Conservation (phyloP, 2,888 invertebrate genomes). For the Pachliopta kotzebuea region DNA sequence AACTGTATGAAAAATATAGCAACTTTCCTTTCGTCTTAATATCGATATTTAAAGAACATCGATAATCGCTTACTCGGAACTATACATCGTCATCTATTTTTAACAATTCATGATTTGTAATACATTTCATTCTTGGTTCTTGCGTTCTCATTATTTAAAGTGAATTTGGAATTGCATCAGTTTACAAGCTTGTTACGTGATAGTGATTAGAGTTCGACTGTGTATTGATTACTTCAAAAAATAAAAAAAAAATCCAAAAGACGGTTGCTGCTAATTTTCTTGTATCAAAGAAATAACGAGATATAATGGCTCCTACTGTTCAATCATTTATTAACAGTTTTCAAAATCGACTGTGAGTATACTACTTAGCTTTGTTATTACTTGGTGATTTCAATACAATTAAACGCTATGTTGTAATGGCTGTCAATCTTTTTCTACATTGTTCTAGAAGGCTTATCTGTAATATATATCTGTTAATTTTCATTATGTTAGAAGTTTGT, state of each 20-base stretch:
- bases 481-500: constrained; percentile 30
- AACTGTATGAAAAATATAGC: neutral
- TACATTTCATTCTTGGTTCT: neutral
- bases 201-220: neutral
- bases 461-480: neutral
- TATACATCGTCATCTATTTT: neutral
- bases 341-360: constrained; percentile 85
- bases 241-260: neutral
- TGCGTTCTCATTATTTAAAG: neutral
- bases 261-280: neutral
- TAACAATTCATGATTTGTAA: neutral
- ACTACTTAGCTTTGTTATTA: neutral
- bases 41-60: neutral
- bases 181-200: constrained; percentile 1
- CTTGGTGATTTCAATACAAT: neutral
- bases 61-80: neutral
- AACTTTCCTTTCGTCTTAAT: neutral
- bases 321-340: constrained; percentile 85
- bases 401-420: constrained; percentile 18
- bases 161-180: constrained; percentile 26
- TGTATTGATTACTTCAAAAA: neutral
- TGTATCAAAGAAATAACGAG: neutral
- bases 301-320: constrained; percentile 80
- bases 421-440: constrained; percentile 27
- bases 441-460: constrained; percentile 36